Evolutionary conservation across 1,140 invertebrate genomes (phyloP).

Genomic region (Plectrocnemia conspersa): DNA sequence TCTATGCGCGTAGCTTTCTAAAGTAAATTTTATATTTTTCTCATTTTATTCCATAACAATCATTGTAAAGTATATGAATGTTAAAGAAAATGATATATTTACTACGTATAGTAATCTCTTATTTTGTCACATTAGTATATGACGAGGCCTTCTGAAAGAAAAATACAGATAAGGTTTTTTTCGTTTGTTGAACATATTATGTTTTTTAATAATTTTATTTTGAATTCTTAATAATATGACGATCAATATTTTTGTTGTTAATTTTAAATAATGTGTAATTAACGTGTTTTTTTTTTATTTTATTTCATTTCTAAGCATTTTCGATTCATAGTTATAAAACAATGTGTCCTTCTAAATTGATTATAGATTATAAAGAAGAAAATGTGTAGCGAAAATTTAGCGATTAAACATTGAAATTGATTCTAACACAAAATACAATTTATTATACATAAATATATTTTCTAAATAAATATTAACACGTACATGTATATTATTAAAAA

Average conservation of each 20-base stretch:
- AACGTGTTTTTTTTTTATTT: not conserved
- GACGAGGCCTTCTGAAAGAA: slow-evolving; percentile 14
- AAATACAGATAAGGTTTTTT: too few species aligned
- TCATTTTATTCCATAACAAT: slow-evolving; percentile 17
- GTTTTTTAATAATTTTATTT: too few species aligned
- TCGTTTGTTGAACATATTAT: too few species aligned
- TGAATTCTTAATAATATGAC: not conserved
- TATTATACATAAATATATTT: too few species aligned
- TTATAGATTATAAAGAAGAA: too few species aligned
- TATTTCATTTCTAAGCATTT: slow-evolving; percentile 3
- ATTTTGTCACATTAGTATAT: slow-evolving; percentile 17
- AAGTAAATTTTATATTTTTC: not conserved
- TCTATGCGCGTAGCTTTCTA: not conserved
- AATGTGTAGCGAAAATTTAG: too few species aligned
- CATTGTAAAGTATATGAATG: slow-evolving; percentile 4
- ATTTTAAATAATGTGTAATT: slow-evolving; percentile 1
- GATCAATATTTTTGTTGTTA: not conserved
- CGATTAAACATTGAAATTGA: too few species aligned
- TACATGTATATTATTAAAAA: too few species aligned
- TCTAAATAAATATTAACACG: too few species aligned
- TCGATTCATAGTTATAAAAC: slow-evolving; percentile 8
- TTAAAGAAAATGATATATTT: not conserved
- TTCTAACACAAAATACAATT: too few species aligned
- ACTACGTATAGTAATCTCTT: too few species aligned
- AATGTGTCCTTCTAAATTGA: slow-evolving; percentile 15